Evolutionary conservation across 2,113 vertebrate species (phyloP).

Genomic region (Calypte anna): DNA sequence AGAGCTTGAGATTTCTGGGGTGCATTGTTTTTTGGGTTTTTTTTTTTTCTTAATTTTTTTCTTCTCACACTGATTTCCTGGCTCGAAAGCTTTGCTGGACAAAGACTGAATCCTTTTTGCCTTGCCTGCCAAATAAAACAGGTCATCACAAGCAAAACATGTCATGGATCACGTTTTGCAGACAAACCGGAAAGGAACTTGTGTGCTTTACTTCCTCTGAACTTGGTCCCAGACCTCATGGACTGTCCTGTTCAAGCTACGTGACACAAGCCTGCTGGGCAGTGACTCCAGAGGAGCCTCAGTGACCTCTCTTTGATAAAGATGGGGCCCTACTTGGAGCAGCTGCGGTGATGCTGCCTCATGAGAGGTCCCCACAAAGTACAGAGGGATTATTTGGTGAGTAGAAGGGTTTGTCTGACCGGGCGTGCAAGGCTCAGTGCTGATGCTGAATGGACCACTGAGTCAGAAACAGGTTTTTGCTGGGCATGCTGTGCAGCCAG

Average conservation of each 20-base stretch:
- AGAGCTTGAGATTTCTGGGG: background rate
- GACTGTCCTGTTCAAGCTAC: background rate
- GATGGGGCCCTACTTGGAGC: background rate
- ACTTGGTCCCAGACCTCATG: background rate
- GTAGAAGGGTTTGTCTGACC: background rate
- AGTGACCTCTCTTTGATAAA: background rate
- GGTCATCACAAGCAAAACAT: background rate
- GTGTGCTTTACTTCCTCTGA: slow-evolving; percentile 1
- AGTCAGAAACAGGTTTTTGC: no score
- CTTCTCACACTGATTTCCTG: background rate
- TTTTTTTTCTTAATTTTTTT: background rate
- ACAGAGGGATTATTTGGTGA: background rate
- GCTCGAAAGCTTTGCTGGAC: slow-evolving; percentile 17
- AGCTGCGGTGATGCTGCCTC: background rate
- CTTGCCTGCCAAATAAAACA: slow-evolving; percentile 48
- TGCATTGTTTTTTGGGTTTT: background rate
- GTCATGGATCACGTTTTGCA: background rate
- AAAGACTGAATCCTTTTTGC: background rate
- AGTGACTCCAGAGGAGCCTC: background rate
- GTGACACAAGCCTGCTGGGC: background rate
- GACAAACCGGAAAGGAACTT: slow-evolving; percentile 8
- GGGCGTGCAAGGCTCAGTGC: background rate
- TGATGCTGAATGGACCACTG: background rate
- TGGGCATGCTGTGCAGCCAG: background rate
- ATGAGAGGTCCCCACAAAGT: background rate